phyloP scores from a whole-genome alignment of 2,113 vertebrate genomes.

The Rissa tridactyla region DNA sequence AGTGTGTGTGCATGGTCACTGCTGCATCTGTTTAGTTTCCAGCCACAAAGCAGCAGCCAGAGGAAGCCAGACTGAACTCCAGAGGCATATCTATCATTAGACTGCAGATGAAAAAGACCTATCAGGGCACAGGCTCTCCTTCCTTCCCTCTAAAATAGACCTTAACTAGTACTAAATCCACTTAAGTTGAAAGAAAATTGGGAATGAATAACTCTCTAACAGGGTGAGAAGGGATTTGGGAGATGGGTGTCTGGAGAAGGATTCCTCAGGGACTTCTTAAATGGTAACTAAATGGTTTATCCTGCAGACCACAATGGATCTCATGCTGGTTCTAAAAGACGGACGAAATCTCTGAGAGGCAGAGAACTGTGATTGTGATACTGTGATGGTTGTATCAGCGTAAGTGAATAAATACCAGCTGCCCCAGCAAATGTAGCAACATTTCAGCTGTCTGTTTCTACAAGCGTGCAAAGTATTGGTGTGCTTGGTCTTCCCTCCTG shows the following conservation, averaged over 20 bases:
- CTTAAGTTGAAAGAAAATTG: neutral
- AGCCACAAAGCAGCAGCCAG: neutral
- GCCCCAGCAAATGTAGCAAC: neutral
- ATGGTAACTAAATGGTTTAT: neutral
- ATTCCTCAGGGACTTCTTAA: neutral
- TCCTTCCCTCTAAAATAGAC: neutral
- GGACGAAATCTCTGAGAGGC: neutral
- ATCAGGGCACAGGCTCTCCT: neutral
- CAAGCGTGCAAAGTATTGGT: neutral
- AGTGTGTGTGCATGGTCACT: neutral
- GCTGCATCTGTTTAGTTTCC: neutral
- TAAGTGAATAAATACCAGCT: neutral
- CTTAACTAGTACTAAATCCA: neutral
- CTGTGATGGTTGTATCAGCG: neutral
- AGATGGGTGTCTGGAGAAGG: neutral
- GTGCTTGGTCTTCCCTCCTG: neutral
- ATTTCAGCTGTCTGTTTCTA: neutral
- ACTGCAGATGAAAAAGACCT: neutral
- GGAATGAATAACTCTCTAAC: neutral
- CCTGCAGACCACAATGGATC: neutral
- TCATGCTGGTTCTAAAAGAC: neutral
- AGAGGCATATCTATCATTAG: neutral
- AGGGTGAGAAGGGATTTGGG: neutral
- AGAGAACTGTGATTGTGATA: neutral
- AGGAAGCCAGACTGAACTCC: neutral